Evolutionary conservation across 2,113 vertebrate species (phyloP).

Genomic region (Rafetus swinhoei): DNA sequence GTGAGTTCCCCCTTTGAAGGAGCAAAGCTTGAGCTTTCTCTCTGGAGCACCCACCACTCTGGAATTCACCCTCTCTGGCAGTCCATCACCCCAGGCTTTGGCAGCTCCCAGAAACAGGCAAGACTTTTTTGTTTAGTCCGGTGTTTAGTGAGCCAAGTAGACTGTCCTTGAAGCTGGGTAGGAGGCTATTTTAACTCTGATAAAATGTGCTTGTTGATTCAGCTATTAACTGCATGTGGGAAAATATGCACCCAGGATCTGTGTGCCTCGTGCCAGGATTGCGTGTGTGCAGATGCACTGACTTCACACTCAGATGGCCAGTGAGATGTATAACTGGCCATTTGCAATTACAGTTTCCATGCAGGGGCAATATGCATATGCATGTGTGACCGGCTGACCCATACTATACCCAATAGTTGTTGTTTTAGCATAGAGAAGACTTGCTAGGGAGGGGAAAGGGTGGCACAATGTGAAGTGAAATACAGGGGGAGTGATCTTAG

Average conservation of each 20-base stretch:
- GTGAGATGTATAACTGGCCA: neutral
- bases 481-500: rapidly evolving
- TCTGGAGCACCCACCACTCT: neutral
- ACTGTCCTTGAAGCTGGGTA: neutral
- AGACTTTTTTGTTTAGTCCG: neutral
- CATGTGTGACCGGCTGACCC: rapidly evolving
- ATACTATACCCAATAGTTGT: rapidly evolving
- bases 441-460: rapidly evolving
- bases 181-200: neutral
- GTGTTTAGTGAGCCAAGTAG: neutral
- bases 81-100: neutral
- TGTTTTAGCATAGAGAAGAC: rapidly evolving
- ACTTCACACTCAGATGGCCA: neutral
- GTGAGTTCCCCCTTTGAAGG: neutral
- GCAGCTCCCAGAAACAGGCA: neutral
- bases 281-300: neutral
- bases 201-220: neutral
- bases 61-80: neutral
- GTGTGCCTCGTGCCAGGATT: neutral
- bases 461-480: neutral
- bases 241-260: neutral
- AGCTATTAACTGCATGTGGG: neutral
- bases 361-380: rapidly evolving
- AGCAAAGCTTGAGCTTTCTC: neutral
- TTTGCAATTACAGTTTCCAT: neutral